Conservation (phyloP, 2,797 vertebrate genomes). For the Clarias pachynema region DNA sequence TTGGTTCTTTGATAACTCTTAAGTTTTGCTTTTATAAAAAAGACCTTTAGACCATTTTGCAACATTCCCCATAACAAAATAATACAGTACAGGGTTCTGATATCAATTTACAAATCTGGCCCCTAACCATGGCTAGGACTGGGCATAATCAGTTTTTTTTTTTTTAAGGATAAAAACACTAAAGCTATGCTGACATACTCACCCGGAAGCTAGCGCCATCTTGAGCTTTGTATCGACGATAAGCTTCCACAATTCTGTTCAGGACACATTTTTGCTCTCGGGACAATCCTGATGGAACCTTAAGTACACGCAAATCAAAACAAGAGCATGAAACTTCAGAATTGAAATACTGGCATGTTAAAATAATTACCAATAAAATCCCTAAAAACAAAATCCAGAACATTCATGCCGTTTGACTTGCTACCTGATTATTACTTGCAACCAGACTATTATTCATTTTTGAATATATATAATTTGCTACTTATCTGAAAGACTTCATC, state of each 20-base stretch:
- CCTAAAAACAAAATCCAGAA: not conserved
- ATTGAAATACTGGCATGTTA: not conserved
- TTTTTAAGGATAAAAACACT: not conserved
- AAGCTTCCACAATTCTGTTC: conserved; percentile 85
- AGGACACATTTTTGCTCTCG: conserved; percentile 84
- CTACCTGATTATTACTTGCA: no score
- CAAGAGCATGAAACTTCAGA: not conserved
- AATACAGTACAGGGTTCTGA: not conserved
- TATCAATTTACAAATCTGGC: not conserved
- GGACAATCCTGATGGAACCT: conserved; percentile 74
- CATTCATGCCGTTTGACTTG: not conserved
- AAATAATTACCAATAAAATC: not conserved
- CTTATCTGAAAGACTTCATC: not conserved
- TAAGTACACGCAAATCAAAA: conserved; percentile 20
- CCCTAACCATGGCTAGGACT: not conserved
- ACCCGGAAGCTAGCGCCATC: conserved; percentile 80
- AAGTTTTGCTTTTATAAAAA: not conserved
- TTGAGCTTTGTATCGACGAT: conserved; percentile 80
- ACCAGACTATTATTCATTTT: not conserved
- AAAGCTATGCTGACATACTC: conserved; percentile 48
- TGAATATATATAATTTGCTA: not conserved
- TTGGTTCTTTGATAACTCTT: not conserved
- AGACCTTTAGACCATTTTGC: not conserved
- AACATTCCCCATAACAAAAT: not conserved
- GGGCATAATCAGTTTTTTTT: not conserved